phyloP scores from a whole-genome alignment of 2,888 invertebrate genomes.

The Parnassius mnemosyne region DNA sequence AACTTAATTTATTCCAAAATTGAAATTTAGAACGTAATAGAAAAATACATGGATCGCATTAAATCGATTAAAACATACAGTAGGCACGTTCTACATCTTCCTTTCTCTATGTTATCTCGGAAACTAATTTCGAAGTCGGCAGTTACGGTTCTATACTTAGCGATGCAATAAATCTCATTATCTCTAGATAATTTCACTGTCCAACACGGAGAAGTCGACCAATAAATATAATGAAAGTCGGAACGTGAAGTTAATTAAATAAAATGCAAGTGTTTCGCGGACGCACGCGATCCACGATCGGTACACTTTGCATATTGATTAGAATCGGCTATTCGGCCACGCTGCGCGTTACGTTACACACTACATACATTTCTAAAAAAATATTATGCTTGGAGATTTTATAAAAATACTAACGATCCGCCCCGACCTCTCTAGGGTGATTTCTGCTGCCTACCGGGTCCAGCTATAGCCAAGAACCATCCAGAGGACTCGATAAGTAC shows the following conservation, averaged over 20 bases:
- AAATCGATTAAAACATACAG: no score
- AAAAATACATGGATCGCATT: no score
- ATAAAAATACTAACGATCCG: no score
- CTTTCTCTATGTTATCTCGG: neutral
- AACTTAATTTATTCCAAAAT: no score
- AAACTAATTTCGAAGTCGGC: slow-evolving; percentile 20
- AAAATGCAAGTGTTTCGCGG: slow-evolving; percentile 38
- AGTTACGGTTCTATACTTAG: slow-evolving; percentile 22
- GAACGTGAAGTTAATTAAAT: slow-evolving; percentile 45
- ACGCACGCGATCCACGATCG: slow-evolving; percentile 40
- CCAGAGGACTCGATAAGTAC: no score
- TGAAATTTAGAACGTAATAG: no score
- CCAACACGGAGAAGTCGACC: slow-evolving; percentile 21
- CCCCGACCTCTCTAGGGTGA: no score
- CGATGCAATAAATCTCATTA: slow-evolving; percentile 28
- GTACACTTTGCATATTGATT: slow-evolving; percentile 63
- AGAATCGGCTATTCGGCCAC: slow-evolving; percentile 43
- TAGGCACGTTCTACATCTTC: slow-evolving; percentile 1
- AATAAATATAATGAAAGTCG: slow-evolving; percentile 37
- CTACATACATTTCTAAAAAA: slow-evolving; percentile 26
- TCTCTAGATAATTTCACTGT: slow-evolving; percentile 28
- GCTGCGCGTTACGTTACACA: slow-evolving; percentile 34
- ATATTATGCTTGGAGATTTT: neutral
- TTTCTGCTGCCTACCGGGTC: no score
- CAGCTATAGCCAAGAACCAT: no score